These are phyloP conservation scores for Chaenogobius annularis DNA, from an alignment of 2,113 vertebrate species.

Conservation along the genomic window DNA sequence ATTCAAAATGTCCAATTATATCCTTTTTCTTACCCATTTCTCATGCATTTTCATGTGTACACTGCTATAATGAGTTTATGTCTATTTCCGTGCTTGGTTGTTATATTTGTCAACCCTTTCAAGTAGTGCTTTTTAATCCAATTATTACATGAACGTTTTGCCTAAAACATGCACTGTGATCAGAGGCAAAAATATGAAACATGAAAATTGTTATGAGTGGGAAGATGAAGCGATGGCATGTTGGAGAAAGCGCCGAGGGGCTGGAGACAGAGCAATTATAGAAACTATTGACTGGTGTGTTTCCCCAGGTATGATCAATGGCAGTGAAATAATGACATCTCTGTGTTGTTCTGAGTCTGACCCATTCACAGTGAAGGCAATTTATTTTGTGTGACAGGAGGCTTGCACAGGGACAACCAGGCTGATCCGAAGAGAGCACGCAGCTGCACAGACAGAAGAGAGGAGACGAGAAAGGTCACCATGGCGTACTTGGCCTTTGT, in stretches of 20 bases:
- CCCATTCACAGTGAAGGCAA: conserved; percentile 79
- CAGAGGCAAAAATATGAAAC: no score
- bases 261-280: conserved; percentile 80
- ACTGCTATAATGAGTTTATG: not conserved
- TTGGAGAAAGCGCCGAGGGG: conserved; percentile 54
- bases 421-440: conserved; percentile 64
- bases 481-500: conserved; percentile 38
- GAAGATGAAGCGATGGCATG: conserved; percentile 52
- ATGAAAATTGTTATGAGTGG: no score
- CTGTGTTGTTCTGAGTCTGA: conserved; percentile 77
- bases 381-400: conserved; percentile 82
- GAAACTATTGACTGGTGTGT: conserved; percentile 82
- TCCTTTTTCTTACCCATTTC: not conserved
- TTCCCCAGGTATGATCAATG: conserved; percentile 82
- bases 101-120: conserved; percentile 1
- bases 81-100: not conserved
- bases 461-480: conserved; percentile 50
- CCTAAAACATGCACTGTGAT: conserved; percentile 3
- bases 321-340: conserved; percentile 81
- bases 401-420: conserved; percentile 69
- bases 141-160: no score
- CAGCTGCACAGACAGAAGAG: conserved; percentile 43
- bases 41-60: not conserved
- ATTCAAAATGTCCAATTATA: no score
- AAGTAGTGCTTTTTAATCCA: conserved; percentile 20